Evolutionary conservation across 2,797 vertebrate genomes (phyloP), one percentile per base, ranked within the genome.

Genomic region (Poecilia gillii): DNA sequence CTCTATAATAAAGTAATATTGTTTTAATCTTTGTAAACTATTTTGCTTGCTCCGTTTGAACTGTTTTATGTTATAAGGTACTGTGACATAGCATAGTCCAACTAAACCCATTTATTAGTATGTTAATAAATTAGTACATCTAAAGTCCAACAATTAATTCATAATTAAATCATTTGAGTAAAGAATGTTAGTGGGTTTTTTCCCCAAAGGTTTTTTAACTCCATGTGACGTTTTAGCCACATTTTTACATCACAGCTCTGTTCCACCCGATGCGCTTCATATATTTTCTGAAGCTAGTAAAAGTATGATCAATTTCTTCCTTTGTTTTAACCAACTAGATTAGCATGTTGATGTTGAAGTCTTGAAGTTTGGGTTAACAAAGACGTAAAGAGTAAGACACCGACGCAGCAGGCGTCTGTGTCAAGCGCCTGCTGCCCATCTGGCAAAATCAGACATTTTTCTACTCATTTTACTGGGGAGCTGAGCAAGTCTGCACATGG

Each of bases 331-430:
- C 75, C 16, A 14, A 47, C 31, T 41, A 76, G 4, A 49, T 66
- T 23, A n/a, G 18, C 31, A 33, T 49, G 46, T 39, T 70, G 31
- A 76, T 66, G 28, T 39, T 66, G 33, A 76, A 53, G 31, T 41
- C 23, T 55, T 55, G 36, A 53, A 74, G 20, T 74, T 36, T 41
- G 46, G 73, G 33, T 74, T 39, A 74, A 31, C 49, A 36, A 55
- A 25, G 46, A 49, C 45, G 36, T 41, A 68, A 68, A 68, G 36
- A 41, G 14, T 39, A 36, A 33, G 45, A 51, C 6, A n/a, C n/a
- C n/a, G n/a, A n/a, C n/a, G n/a, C n/a, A n/a, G n/a, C n/a, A n/a
- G n/a, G n/a, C n/a, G n/a, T 12, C 7, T 68, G 64, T 41, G 20
- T 41, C 36, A 68, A 39, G 41, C 20, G 4, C 20, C 4, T 8